Percentiles rank a stretch among this genome's conserved stretches.
Evolutionary conservation across 2,888 invertebrate genomes (phyloP).

Genomic region (Tineola bisselliella): DNA sequence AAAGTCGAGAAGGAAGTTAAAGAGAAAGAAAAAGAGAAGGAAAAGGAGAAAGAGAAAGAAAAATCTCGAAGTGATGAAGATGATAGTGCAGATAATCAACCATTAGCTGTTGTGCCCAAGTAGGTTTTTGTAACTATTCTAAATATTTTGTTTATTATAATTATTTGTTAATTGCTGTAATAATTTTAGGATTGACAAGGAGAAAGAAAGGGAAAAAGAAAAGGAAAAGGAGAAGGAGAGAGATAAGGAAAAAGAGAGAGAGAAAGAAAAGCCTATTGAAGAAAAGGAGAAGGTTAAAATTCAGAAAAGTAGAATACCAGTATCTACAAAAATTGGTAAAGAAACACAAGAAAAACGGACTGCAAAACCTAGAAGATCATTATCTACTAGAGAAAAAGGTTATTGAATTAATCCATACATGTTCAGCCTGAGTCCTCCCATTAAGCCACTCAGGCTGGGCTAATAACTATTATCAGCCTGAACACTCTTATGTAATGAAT

Average conservation of each 20-base stretch:
- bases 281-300: slow-evolving; percentile 25
- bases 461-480: too few relatives aligned
- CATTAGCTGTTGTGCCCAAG: slow-evolving; percentile 51
- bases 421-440: too few relatives aligned
- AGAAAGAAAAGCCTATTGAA: slow-evolving; percentile 19
- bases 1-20: slow-evolving; percentile 14
- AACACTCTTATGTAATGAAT: too few relatives aligned
- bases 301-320: neutral
- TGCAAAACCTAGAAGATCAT: slow-evolving; percentile 26
- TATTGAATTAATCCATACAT: too few relatives aligned
- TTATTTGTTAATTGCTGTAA: too few relatives aligned
- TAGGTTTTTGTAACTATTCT: slow-evolving; percentile 25
- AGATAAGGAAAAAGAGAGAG: slow-evolving; percentile 23
- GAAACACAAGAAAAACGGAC: slow-evolving; percentile 36
- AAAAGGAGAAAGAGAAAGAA: slow-evolving; percentile 41
- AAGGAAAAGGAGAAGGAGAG: slow-evolving; percentile 16
- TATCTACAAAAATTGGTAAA: slow-evolving; percentile 22
- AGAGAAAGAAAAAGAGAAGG: slow-evolving; percentile 33
- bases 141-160: too few relatives aligned
- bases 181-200: neutral
- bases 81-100: slow-evolving; percentile 61
- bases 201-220: slow-evolving; percentile 21
- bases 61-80: slow-evolving; percentile 54
- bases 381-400: neutral
- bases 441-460: too few relatives aligned